Percentiles rank a stretch among this genome's conserved stretches.
phyloP scores from a whole-genome alignment of 2,888 invertebrate species.

The Megalurothrips usitatus region DNA sequence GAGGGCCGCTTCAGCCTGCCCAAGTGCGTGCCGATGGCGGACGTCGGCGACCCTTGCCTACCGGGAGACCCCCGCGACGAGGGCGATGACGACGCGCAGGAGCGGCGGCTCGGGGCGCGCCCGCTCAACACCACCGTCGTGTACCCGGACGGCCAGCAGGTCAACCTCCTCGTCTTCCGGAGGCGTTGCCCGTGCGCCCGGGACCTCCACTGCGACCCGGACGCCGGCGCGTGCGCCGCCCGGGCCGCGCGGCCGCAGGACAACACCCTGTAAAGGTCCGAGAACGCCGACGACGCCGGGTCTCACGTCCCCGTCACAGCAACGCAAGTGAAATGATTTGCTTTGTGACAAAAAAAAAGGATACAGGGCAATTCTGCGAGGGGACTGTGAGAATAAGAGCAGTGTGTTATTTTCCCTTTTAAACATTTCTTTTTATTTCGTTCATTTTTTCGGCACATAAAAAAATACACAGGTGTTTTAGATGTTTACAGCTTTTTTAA shows the following conservation, averaged over 20 bases:
- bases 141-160: not conserved
- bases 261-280: not conserved
- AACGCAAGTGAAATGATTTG: too few relatives aligned
- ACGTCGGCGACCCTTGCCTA: not conserved
- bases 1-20: slow-evolving; percentile 13
- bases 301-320: too few relatives aligned
- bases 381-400: too few relatives aligned
- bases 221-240: not conserved
- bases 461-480: not conserved
- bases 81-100: too few relatives aligned
- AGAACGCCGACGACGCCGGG: too few relatives aligned
- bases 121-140: not conserved
- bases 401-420: too few relatives aligned
- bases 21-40: not conserved
- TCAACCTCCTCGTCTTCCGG: not conserved
- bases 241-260: not conserved
- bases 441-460: not conserved
- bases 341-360: too few relatives aligned
- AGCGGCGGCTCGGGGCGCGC: not conserved
- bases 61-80: not conserved
- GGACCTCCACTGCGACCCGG: not conserved
- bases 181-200: not conserved
- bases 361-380: too few relatives aligned
- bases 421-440: not conserved
- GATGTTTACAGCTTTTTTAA: too few relatives aligned